Percentiles rank a stretch among this genome's conserved stretches.
These are phyloP conservation scores for Odontomachus brunneus DNA, from an alignment of 1,140 invertebrate genomes.

Conservation along the genomic window DNA sequence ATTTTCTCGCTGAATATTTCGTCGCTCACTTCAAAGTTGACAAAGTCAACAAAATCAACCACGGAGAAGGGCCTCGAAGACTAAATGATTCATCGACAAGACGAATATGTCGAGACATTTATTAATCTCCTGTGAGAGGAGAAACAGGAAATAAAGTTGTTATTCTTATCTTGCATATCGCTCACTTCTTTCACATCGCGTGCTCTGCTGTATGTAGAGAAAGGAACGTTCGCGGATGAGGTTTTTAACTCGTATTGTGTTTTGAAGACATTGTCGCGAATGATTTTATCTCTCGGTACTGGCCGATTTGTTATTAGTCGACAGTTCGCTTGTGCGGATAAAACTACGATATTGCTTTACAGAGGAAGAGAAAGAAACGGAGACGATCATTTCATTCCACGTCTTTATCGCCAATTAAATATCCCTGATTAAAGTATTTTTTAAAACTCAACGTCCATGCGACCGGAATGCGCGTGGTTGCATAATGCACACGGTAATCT, in stretches of 20 bases:
- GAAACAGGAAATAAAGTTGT: constrained; percentile 89
- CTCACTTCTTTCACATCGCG: background rate
- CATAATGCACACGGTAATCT: constrained; percentile 68
- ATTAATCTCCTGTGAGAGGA: no score
- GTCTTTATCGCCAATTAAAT: background rate
- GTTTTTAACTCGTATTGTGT: background rate
- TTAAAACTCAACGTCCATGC: background rate
- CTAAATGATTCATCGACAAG: no score
- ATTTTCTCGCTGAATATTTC: no score
- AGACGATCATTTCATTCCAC: background rate
- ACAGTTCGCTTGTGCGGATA: background rate
- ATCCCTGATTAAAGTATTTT: constrained; percentile 30
- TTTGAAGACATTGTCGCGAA: background rate
- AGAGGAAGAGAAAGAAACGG: background rate
- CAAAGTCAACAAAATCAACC: no score
- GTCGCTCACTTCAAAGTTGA: no score
- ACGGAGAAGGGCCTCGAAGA: no score
- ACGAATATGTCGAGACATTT: no score
- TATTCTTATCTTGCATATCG: background rate
- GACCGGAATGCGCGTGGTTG: constrained; percentile 40
- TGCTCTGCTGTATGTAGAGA: background rate
- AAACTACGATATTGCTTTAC: constrained; percentile 1
- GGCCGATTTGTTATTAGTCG: constrained; percentile 8
- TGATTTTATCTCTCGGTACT: background rate
- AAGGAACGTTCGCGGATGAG: background rate